These are phyloP conservation scores for Sorex araneus DNA, from an alignment of 2,113 vertebrate genomes.

Conservation along the genomic window DNA sequence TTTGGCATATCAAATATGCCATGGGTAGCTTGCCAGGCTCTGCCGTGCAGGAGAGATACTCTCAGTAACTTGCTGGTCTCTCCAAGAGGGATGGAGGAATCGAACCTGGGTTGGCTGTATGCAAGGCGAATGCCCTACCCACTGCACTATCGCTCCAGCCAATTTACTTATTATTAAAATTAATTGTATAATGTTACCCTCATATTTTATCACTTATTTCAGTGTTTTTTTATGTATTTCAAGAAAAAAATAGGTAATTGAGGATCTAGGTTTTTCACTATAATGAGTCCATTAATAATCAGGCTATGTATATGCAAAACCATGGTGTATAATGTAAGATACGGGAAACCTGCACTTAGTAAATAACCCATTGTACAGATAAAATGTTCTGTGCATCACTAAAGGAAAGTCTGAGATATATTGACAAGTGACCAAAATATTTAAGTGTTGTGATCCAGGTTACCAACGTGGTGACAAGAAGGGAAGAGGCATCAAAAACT, in stretches of 20 bases:
- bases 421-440: too few species aligned
- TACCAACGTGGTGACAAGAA: not conserved
- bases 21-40: too few species aligned
- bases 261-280: not conserved
- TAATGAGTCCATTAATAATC: not conserved
- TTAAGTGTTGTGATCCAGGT: not conserved
- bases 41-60: too few species aligned
- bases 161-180: not conserved
- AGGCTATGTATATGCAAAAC: not conserved
- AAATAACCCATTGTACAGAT: not conserved
- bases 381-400: not conserved
- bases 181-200: slow-evolving; percentile 41
- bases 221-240: not conserved
- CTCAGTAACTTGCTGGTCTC: too few species aligned
- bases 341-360: not conserved
- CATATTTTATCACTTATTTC: not conserved
- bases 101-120: too few species aligned
- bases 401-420: too few species aligned
- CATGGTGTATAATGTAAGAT: not conserved
- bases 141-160: too few species aligned
- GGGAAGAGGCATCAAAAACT: not conserved
- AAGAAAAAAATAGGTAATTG: not conserved
- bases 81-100: too few species aligned
- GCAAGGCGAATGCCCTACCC: too few species aligned
- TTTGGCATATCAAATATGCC: too few species aligned